Conservation (phyloP, 1,140 invertebrate genomes). For the Heliconius eleuchia region DNA sequence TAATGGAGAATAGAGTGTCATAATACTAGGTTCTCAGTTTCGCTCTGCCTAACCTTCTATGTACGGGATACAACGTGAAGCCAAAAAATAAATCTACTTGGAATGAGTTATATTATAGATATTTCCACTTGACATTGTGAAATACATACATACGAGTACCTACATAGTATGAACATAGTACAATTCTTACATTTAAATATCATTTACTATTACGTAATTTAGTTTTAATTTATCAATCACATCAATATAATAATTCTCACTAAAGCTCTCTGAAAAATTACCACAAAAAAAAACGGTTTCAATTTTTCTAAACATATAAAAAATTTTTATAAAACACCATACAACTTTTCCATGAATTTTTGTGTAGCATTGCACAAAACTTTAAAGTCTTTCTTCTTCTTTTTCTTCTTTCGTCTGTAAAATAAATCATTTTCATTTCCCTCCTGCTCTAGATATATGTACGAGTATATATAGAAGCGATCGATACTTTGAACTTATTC, state of each 20-base stretch:
- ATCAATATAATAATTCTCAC: not conserved
- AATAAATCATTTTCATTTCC: not conserved
- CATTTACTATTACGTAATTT: no score
- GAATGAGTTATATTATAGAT: no score
- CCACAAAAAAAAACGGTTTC: not conserved
- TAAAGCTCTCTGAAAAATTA: no score
- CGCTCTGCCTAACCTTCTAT: no score
- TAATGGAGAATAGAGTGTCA: no score
- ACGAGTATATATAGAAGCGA: not conserved
- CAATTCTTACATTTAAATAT: no score
- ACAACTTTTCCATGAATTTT: not conserved
- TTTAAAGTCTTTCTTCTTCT: not conserved
- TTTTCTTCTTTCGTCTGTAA: not conserved
- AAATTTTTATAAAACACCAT: not conserved
- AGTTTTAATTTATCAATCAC: not conserved
- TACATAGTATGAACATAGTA: no score
- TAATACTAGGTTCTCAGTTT: no score
- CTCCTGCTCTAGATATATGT: not conserved
- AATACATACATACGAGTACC: no score
- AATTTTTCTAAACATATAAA: not conserved
- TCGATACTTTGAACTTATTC: conserved; percentile 14
- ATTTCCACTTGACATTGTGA: no score
- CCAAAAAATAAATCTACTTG: no score
- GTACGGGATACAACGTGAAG: no score
- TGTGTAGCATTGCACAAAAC: not conserved